Evolutionary conservation across 2,888 invertebrate genomes (phyloP).

Genomic region (Temnothorax rugatulus): DNA sequence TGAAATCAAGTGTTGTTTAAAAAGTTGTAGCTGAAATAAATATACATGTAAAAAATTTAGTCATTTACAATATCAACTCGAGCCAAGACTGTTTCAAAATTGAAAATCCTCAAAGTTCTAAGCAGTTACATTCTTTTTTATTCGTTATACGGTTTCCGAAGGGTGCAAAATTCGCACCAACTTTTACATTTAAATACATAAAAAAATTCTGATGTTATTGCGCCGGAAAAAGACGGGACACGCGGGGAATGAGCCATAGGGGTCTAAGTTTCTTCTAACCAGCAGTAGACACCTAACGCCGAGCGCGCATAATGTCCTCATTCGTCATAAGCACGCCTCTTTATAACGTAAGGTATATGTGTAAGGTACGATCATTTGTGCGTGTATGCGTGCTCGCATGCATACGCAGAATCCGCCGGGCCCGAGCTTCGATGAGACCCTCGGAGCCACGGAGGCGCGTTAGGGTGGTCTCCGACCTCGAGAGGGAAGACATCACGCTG

Average conservation of each 20-base stretch:
- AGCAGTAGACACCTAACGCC: slow-evolving; percentile 78
- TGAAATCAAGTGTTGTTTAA: not conserved
- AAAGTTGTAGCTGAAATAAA: not conserved
- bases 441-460: slow-evolving; percentile 53
- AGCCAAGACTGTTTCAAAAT: not conserved
- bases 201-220: not conserved
- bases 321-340: slow-evolving; percentile 79
- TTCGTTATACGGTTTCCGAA: not conserved
- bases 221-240: slow-evolving; percentile 11
- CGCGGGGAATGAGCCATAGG: slow-evolving; percentile 60
- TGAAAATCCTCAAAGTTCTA: not conserved
- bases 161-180: not conserved
- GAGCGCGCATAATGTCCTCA: slow-evolving; percentile 80
- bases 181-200: not conserved
- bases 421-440: slow-evolving; percentile 58
- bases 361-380: not conserved
- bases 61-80: not conserved
- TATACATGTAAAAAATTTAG: not conserved
- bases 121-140: not conserved
- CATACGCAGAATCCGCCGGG: slow-evolving; percentile 51
- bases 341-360: slow-evolving; percentile 41
- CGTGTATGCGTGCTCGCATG: not conserved
- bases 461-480: slow-evolving; percentile 78
- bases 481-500: slow-evolving; percentile 78
- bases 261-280: slow-evolving; percentile 75